These are phyloP conservation scores for Tuta absoluta DNA, from an alignment of 2,888 invertebrate species.

Conservation along the genomic window DNA sequence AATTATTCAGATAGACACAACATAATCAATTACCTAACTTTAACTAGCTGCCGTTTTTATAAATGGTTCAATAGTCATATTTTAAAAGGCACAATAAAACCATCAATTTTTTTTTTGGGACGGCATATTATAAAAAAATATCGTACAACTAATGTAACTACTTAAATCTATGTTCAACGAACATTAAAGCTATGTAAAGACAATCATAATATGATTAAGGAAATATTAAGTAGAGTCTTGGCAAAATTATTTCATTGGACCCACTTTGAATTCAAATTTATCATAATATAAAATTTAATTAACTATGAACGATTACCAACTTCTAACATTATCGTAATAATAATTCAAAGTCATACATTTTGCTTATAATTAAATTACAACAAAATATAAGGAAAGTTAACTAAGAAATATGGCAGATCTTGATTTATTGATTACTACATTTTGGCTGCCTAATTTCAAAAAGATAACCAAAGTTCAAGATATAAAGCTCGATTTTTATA, in stretches of 20 bases:
- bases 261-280: neutral
- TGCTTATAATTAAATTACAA: conserved; percentile 1
- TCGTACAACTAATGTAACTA: neutral
- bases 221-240: neutral
- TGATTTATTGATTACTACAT: no score
- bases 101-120: neutral
- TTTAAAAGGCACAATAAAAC: neutral
- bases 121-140: conserved; percentile 3
- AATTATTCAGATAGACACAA: neutral
- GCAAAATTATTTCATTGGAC: neutral
- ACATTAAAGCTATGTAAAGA: conserved; percentile 10
- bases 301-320: neutral
- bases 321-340: neutral
- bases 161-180: neutral
- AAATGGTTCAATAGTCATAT: neutral
- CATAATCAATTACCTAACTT: neutral
- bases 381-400: neutral
- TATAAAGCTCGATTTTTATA: no score
- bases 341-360: neutral
- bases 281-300: neutral
- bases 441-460: no score
- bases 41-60: neutral
- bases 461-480: no score
- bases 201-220: neutral
- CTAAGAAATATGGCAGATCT: no score